phyloP scores from a whole-genome alignment of 2,113 vertebrate species.

The Clupea harengus region DNA sequence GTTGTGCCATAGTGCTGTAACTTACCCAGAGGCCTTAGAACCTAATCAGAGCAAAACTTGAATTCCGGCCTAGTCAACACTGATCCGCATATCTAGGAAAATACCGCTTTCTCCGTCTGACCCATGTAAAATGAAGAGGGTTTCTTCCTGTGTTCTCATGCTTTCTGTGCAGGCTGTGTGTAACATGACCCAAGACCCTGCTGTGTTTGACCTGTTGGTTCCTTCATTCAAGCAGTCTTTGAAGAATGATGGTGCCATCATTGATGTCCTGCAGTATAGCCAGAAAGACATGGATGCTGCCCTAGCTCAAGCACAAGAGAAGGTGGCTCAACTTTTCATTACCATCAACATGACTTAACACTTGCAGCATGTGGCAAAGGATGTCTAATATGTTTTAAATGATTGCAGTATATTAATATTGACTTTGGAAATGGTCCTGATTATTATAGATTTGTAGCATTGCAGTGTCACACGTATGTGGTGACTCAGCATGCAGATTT shows the following conservation, averaged over 20 bases:
- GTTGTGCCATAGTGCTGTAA: background rate
- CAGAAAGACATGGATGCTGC: conserved; percentile 87
- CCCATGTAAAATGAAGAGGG: too few relatives aligned
- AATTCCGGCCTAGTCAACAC: background rate
- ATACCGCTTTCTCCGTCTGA: background rate
- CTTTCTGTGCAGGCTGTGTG: conserved; percentile 36
- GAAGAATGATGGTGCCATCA: conserved; percentile 73
- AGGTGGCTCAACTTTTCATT: conserved; percentile 53
- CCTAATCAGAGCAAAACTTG: background rate
- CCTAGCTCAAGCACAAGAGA: conserved; percentile 68
- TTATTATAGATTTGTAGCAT: too few relatives aligned
- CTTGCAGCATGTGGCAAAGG: background rate
- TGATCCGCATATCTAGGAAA: background rate
- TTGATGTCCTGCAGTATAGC: conserved; percentile 86
- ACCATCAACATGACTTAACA: background rate
- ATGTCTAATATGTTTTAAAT: background rate
- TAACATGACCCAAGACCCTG: conserved; percentile 44
- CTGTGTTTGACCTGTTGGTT: conserved; percentile 49
- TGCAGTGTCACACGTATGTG: too few relatives aligned
- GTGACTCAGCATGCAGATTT: too few relatives aligned
- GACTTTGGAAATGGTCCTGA: too few relatives aligned
- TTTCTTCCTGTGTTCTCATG: conserved; percentile 2
- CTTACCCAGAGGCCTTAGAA: background rate
- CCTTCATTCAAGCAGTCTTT: conserved; percentile 52
- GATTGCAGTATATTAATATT: background rate